Evolutionary conservation across 92 coral and sea anemone species (phyloP), one percentile per base, ranked within the genome.

Genomic region (Siderastrea radians): DNA sequence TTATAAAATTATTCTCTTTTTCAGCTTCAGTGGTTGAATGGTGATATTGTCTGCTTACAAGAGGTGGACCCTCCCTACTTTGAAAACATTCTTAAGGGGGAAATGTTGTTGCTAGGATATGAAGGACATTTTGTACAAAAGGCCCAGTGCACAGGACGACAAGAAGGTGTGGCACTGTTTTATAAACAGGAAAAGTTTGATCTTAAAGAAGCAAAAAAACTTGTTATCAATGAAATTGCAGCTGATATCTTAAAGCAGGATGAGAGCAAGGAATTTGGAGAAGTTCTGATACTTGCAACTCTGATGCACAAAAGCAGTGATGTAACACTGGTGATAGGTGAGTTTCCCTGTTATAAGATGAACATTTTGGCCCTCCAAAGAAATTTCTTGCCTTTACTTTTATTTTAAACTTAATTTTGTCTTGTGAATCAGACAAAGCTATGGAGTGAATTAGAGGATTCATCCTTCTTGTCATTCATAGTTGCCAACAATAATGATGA

Each of bases 21-120:
- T 49, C 63, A 95, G 98, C 87, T 95, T 10, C 83, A 82, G 57
- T 95, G 94, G 94, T 87, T 95, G 44, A 72, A 95, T 78, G 90
- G 93, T 38, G 95, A 93, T 49, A 91, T 95, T 46, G 81, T 95
- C 14, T 91, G 96, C 74, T 77, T 95, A 17, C 98, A 95, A 86
- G 98, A 95, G 60, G 95, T 95, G 12, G 98, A 95, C 64, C 75
- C 80, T 10, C 15, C 68, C n/a, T 95, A 95, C 93, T 93, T 88
- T 68, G 69, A 83, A 60, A 59, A 67, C 64, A 75, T 79, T 44
- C 91, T 95, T 19, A 65, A 62, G 47, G 86, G 75, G 70, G 92
- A 82, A 0, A 87, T 95, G 78, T 66, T 72, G 2, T 49, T 70
- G 10, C 74, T 91, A 1, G 95, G 92, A 7, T 95, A 88, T 81